Percentiles rank a stretch among this genome's conserved stretches.
These are phyloP conservation scores for Drosophila equinoxialis DNA, from an alignment of 1,140 invertebrate species.

Conservation along the genomic window DNA sequence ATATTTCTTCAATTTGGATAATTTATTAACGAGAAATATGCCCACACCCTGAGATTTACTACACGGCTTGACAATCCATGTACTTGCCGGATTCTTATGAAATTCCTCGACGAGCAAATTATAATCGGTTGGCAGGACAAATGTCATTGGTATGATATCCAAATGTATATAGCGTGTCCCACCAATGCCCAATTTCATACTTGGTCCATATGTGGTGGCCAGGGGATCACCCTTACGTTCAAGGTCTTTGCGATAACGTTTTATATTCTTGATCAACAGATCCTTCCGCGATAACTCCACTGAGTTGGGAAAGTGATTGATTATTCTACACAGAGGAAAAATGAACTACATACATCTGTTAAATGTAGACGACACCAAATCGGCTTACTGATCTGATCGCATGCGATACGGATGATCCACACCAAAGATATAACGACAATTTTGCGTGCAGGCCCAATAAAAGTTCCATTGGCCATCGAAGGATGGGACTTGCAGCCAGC, in stretches of 20 bases:
- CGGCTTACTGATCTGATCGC: constrained; percentile 70
- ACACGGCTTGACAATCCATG: constrained; percentile 99
- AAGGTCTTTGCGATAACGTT: constrained; percentile 94
- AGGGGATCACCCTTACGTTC: constrained; percentile 94
- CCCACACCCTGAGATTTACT: constrained; percentile 94
- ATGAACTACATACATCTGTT: neutral
- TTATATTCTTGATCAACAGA: constrained; percentile 97
- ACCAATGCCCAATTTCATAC: constrained; percentile 86
- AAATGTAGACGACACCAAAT: neutral
- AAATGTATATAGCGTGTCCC: constrained; percentile 90
- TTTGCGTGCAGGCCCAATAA: constrained; percentile 67
- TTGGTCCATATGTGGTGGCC: constrained; percentile 86
- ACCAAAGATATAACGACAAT: constrained; percentile 67
- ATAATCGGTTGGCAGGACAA: constrained; percentile 95
- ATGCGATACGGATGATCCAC: constrained; percentile 72
- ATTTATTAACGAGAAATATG: constrained; percentile 94
- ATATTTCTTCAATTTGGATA: constrained; percentile 94
- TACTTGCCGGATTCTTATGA: constrained; percentile 93
- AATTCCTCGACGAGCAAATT: constrained; percentile 98
- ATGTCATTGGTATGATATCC: constrained; percentile 96
- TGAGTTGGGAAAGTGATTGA: constrained; percentile 97
- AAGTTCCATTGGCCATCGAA: constrained; percentile 65
- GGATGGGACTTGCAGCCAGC: constrained; percentile 57
- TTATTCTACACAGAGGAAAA: constrained; percentile 84
- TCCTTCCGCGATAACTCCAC: constrained; percentile 97